Conservation (phyloP, 2,113 vertebrate species). For the Lipotes vexillifer region DNA sequence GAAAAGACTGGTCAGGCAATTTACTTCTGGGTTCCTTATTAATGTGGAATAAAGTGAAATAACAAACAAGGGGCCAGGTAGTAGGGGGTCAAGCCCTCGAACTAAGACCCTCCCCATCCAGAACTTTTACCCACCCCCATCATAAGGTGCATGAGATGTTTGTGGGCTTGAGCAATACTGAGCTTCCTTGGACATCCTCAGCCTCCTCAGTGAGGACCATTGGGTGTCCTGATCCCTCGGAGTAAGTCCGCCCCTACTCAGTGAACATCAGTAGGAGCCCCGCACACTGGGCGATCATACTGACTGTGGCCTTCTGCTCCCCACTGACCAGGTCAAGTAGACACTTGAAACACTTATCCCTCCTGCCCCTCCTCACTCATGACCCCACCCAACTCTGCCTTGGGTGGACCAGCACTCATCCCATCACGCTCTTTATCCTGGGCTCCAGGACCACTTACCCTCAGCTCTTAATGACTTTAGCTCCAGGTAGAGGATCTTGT, state of each 20-base stretch:
- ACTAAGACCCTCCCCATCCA: neutral
- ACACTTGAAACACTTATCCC: neutral
- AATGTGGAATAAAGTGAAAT: neutral
- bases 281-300: neutral
- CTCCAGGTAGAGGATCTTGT: neutral
- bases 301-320: neutral
- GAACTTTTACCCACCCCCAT: neutral
- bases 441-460: neutral
- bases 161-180: neutral
- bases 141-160: neutral
- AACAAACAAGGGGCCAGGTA: neutral
- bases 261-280: neutral
- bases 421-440: neutral
- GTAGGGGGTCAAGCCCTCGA: neutral
- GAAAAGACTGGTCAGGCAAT: neutral
- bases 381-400: neutral
- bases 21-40: neutral
- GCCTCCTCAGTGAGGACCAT: too few relatives aligned
- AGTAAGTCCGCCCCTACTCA: neutral
- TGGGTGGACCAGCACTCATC: neutral
- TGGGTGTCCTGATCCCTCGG: neutral
- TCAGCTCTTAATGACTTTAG: neutral
- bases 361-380: neutral
- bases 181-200: neutral
- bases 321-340: neutral